These are phyloP conservation scores for Leucania comma DNA, from an alignment of 2,888 invertebrate genomes.

Conservation along the genomic window DNA sequence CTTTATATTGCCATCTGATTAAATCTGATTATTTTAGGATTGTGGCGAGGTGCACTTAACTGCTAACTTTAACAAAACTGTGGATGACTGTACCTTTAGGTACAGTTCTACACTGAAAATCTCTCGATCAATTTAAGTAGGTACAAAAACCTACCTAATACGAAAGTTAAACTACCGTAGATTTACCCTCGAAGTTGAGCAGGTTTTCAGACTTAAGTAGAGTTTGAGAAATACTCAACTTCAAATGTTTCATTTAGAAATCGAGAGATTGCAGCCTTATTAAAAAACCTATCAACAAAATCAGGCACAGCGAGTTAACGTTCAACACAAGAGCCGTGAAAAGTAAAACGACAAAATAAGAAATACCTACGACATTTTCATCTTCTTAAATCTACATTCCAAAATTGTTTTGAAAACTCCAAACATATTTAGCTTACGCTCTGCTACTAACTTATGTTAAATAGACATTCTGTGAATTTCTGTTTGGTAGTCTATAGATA, in stretches of 20 bases:
- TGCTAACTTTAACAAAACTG: slow-evolving; percentile 8
- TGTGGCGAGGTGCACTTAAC: slow-evolving; percentile 4
- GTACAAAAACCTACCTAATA: not conserved
- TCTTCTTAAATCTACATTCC: slow-evolving; percentile 60
- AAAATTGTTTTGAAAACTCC: slow-evolving; percentile 51
- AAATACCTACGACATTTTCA: slow-evolving; percentile 41
- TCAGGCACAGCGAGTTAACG: slow-evolving; percentile 40
- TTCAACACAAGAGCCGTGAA: slow-evolving; percentile 50
- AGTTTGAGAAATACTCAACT: too few species aligned
- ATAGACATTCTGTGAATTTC: not conserved
- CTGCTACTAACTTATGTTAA: not conserved
- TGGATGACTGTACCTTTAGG: slow-evolving; percentile 16
- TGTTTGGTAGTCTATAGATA: not conserved
- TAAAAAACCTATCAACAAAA: slow-evolving; percentile 18
- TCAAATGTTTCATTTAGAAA: too few species aligned
- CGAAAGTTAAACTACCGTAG: not conserved
- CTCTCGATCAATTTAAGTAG: not conserved
- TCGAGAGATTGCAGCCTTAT: too few species aligned
- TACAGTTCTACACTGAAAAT: not conserved
- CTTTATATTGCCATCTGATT: slow-evolving; percentile 36
- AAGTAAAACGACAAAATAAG: slow-evolving; percentile 56
- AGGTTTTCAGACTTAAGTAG: too few species aligned
- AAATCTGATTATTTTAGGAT: slow-evolving; percentile 16
- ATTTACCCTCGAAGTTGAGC: too few species aligned
- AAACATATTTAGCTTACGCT: slow-evolving; percentile 48